These are phyloP conservation scores for Actenoides hombroni DNA, from an alignment of 2,113 vertebrate species.

Conservation along the genomic window DNA sequence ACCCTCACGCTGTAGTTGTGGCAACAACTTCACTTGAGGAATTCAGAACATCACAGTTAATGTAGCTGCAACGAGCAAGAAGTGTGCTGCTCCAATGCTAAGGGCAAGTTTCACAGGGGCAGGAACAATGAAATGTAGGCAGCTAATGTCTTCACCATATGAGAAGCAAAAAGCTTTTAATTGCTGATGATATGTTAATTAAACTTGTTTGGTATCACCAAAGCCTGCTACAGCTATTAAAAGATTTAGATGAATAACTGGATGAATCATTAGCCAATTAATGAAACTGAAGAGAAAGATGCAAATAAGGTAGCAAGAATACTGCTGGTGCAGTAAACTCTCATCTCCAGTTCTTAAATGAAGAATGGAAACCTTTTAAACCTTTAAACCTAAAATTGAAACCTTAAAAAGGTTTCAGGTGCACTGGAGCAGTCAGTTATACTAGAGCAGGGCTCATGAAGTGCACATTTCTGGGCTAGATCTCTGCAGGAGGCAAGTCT, in stretches of 20 bases:
- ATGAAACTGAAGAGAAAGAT: constrained; percentile 38
- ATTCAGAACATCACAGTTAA: not conserved
- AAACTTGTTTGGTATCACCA: constrained; percentile 10
- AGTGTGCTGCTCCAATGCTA: not conserved
- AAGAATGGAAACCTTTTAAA: not conserved
- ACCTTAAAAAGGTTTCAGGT: not conserved
- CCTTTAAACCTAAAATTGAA: not conserved
- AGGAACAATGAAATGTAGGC: not conserved
- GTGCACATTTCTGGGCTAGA: not conserved
- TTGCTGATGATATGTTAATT: constrained; percentile 37
- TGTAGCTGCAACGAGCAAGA: not conserved
- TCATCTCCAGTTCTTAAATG: not conserved
- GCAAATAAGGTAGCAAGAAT: constrained; percentile 28
- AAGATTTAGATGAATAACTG: constrained; percentile 7
- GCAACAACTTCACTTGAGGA: not conserved
- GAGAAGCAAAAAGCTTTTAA: not conserved
- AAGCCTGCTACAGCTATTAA: constrained; percentile 35
- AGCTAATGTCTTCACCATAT: not conserved
- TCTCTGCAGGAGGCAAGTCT: not conserved
- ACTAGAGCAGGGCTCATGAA: not conserved
- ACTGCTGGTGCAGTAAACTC: not conserved
- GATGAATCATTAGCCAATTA: constrained; percentile 53
- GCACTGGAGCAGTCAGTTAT: not conserved
- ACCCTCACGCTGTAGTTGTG: fast-evolving
- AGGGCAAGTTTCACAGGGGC: not conserved